Evolutionary conservation across 2,113 vertebrate genomes (phyloP), one percentile per base, ranked within the genome.

Genomic region (Myotis lucifugus): DNA sequence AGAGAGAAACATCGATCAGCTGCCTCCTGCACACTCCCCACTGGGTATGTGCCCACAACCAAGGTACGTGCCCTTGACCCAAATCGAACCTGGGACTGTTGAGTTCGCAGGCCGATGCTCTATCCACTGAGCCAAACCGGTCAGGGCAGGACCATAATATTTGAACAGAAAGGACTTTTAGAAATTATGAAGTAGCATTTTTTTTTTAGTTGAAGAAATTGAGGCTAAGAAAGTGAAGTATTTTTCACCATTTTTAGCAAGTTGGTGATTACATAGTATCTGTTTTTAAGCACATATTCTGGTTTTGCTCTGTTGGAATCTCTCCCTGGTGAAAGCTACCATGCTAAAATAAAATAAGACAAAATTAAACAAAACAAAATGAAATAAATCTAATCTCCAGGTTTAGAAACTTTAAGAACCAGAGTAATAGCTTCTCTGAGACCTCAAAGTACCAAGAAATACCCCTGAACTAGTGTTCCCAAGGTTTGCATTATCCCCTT

Each of bases 161-260:
- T 91, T 88, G 17, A 56, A 50, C 7, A 77, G 25, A 93, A 87
- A 93, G 37, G 18, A 89, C 56, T 37, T 94, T 40, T 40, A 37
- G 19, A 91, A 89, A 61, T 86, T 91, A 76, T 8, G 56, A 17
- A 91, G 2, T 52, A 73, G 8, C 14, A 48, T 66, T 89, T 70
- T 25, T 86, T 70, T 25, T 86, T 91, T 86, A 70, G 27, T 66
- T 86, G 40, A 93, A 91, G n/a, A 88, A 79, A 87, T 8, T 59
- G 25, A 93, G 27, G 72, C 18, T 78, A 73, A 93, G 54, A 81
- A 91, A 86, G 6, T 17, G 42, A 76, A 87, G 48, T 12, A 4
- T 56, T 91, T 88, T 72, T 59, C 9, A 19, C 73, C 42, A 66
- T 37, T 37, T 12, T 40, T 32, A 64, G 32, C 25, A 70, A 70